A percentile compares a stretch with the other conserved stretches of the same genome.
These are phyloP conservation scores for Elaphurus davidianus DNA, from an alignment of 2,113 vertebrate genomes.

Conservation along the genomic window DNA sequence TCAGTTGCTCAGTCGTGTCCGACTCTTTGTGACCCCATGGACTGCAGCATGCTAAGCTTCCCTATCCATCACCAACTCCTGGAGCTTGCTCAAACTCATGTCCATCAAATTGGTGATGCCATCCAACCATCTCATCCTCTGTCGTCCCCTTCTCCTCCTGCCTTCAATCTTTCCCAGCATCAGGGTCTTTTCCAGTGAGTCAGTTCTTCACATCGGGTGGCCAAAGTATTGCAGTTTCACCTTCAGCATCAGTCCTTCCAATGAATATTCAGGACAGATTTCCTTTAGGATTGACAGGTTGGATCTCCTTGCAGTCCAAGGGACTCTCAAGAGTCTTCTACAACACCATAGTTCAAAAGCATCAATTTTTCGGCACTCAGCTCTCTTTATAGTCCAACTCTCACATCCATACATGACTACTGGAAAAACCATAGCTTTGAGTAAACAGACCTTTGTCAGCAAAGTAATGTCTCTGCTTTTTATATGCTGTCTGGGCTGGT, in stretches of 20 bases:
- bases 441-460: fast-evolving
- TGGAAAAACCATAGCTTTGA: not conserved
- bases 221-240: not conserved
- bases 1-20: fast-evolving
- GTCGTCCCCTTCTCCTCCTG: not conserved
- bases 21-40: not conserved
- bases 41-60: not conserved
- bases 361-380: fast-evolving
- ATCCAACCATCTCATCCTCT: not conserved
- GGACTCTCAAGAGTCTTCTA: not conserved
- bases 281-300: not conserved
- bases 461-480: not conserved
- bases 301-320: not conserved
- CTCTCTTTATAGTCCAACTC: not conserved
- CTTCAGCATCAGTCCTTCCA: not conserved
- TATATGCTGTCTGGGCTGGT: not conserved
- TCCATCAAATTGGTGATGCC: not conserved
- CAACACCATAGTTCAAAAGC: not conserved
- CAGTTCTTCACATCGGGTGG: not conserved
- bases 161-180: not conserved
- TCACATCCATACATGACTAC: not conserved
- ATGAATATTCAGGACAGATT: not conserved
- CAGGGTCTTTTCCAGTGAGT: not conserved
- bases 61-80: not conserved
- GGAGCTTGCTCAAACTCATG: not conserved